Conservation (phyloP, 2,113 vertebrate genomes). For the Sakesphorus luctuosus region DNA sequence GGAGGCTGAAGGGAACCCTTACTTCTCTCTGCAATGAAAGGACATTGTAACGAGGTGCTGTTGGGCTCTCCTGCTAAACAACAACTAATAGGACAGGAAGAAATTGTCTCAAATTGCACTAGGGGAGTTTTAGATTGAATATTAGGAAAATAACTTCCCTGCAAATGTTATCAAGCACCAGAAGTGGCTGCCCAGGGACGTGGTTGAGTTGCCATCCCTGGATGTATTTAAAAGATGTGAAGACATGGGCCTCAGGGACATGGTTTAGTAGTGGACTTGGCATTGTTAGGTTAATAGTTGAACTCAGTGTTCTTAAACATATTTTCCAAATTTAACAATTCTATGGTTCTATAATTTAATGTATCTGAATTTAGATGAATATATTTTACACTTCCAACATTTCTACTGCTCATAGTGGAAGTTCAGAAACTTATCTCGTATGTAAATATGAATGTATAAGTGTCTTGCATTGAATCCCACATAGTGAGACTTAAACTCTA, state of each 20-base stretch:
- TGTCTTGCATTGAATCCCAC: background rate
- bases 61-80: background rate
- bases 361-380: background rate
- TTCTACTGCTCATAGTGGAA: background rate
- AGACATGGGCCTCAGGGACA: rapidly evolving
- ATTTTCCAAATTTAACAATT: background rate
- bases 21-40: background rate
- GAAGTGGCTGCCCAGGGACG: background rate
- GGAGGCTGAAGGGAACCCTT: background rate
- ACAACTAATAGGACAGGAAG: background rate
- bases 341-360: background rate
- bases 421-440: background rate
- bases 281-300: background rate
- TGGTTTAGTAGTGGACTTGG: background rate
- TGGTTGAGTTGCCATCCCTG: background rate
- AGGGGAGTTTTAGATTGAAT: background rate
- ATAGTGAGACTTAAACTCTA: background rate
- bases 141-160: background rate
- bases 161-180: background rate
- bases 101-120: background rate
- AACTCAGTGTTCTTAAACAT: background rate
- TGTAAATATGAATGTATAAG: background rate
- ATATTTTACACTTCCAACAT: background rate
- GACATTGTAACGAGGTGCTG: background rate
- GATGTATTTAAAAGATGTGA: background rate